Conservation (phyloP, 2,797 vertebrate species). For the Xerus rutilus region DNA sequence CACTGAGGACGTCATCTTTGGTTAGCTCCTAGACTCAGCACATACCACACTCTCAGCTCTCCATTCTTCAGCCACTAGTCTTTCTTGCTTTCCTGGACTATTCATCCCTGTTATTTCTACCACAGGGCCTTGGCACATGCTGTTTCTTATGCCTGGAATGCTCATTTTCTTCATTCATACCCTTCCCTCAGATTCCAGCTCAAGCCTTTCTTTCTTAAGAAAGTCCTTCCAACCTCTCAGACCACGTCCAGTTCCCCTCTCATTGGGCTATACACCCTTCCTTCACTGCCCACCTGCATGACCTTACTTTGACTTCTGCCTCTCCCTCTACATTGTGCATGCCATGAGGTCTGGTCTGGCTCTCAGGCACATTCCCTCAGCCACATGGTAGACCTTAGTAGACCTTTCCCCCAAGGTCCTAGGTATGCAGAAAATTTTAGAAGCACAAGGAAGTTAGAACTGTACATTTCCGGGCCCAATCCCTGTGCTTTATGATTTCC, state of each 20-base stretch:
- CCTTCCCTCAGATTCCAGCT: not conserved
- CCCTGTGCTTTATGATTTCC: not conserved
- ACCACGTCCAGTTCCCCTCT: not conserved
- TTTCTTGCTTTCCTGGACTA: not conserved
- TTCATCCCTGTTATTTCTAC: not conserved
- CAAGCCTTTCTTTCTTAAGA: not conserved
- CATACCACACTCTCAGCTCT: not conserved
- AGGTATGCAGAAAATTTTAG: not conserved
- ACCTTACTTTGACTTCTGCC: not conserved
- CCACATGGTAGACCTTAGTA: not conserved
- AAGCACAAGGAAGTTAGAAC: not conserved
- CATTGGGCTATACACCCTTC: not conserved
- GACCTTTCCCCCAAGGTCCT: not conserved
- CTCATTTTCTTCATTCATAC: not conserved
- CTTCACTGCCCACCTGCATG: not conserved
- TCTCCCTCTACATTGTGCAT: not conserved
- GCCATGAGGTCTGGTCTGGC: not conserved
- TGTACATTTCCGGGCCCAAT: conserved; percentile 17
- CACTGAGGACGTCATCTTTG: not conserved
- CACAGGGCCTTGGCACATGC: not conserved
- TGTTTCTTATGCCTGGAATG: not conserved
- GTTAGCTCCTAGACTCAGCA: not conserved
- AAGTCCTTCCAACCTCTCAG: not conserved
- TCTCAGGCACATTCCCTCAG: not conserved
- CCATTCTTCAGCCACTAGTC: not conserved